Conservation (phyloP, 2,113 vertebrate genomes). For the Rhagologus leucostigma region DNA sequence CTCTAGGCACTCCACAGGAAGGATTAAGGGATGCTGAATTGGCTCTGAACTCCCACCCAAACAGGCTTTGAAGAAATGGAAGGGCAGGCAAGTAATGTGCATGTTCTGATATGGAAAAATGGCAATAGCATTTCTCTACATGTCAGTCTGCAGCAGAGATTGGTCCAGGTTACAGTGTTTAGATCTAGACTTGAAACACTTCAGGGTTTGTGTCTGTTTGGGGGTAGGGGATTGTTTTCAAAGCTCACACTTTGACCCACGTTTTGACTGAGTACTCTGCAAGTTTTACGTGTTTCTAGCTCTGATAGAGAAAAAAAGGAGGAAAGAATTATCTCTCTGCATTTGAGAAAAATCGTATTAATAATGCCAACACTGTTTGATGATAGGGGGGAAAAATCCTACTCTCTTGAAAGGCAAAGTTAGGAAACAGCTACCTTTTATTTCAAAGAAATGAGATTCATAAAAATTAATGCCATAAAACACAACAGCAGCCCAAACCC, state of each 20-base stretch:
- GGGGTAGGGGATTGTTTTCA: neutral
- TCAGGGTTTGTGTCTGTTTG: neutral
- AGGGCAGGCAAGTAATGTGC: conserved; percentile 50
- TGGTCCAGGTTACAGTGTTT: neutral
- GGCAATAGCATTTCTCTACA: neutral
- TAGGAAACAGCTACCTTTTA: neutral
- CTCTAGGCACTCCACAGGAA: neutral
- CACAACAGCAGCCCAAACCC: neutral
- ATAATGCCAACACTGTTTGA: neutral
- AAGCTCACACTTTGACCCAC: neutral
- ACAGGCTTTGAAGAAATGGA: conserved; percentile 18
- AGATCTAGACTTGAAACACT: neutral
- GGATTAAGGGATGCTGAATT: neutral
- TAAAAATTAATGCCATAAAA: neutral
- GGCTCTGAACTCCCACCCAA: neutral
- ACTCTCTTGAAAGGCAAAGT: neutral
- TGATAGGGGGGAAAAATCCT: neutral
- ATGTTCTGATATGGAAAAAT: neutral
- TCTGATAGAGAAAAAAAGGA: neutral
- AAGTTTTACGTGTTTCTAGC: neutral
- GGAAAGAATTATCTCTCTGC: neutral
- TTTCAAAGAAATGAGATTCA: neutral
- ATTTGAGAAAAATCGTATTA: neutral
- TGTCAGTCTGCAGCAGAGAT: neutral
- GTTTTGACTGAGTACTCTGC: neutral